These are phyloP conservation scores for Lateolabrax maculatus DNA, from an alignment of 2,797 vertebrate species.

Conservation along the genomic window DNA sequence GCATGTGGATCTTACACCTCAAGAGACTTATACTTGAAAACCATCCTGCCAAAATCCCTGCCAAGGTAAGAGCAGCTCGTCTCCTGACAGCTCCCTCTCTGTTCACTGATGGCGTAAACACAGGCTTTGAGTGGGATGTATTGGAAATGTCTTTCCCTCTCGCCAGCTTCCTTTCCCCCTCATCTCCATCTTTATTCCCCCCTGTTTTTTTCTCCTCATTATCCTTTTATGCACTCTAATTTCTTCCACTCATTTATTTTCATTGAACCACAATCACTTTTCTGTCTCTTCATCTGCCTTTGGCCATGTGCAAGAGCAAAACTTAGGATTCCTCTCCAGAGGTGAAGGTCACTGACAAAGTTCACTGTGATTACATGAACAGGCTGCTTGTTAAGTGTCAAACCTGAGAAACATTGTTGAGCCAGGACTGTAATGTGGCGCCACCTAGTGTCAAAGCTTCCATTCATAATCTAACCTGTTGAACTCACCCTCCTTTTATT, in stretches of 20 bases:
- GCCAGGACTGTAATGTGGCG: slow-evolving; percentile 23
- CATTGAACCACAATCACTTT: slow-evolving; percentile 18
- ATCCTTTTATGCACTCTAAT: slow-evolving; percentile 2
- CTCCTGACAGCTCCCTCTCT: slow-evolving; percentile 20
- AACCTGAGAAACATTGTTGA: not conserved
- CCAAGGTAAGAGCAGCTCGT: slow-evolving; percentile 88
- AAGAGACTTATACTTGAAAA: slow-evolving; percentile 99
- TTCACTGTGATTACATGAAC: slow-evolving; percentile 34
- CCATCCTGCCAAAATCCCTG: slow-evolving; percentile 97
- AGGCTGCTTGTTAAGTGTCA: slow-evolving; percentile 6
- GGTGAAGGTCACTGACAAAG: slow-evolving; percentile 29
- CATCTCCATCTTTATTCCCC: slow-evolving; percentile 19
- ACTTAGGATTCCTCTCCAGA: slow-evolving; percentile 17
- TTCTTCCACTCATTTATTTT: slow-evolving; percentile 20
- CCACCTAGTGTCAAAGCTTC: slow-evolving; percentile 71
- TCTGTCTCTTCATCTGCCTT: slow-evolving; percentile 29
- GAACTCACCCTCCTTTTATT: not conserved
- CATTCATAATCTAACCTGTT: not conserved
- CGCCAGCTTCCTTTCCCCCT: not conserved
- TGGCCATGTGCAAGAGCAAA: slow-evolving; percentile 27
- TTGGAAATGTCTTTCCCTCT: slow-evolving; percentile 44
- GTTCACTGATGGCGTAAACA: slow-evolving; percentile 17
- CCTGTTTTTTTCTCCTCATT: not conserved
- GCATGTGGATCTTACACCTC: slow-evolving; percentile 97
- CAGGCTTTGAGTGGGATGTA: slow-evolving; percentile 39